Evolutionary conservation across 2,888 invertebrate species (phyloP).

Genomic region (Drosophila greeni): DNA sequence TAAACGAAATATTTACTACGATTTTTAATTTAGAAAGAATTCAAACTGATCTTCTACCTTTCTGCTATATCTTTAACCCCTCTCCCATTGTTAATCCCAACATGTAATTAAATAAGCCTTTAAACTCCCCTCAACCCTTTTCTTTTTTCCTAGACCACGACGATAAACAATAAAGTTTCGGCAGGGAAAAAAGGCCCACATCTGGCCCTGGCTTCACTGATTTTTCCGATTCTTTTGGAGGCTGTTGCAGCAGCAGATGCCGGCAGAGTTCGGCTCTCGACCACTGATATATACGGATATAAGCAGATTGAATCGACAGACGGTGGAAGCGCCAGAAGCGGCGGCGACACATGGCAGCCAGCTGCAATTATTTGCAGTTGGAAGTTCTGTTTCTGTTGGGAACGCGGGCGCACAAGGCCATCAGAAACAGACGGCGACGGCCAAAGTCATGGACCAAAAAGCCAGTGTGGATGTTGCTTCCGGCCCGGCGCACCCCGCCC

Average conservation of each 20-base stretch:
- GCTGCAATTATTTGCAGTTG: constrained; percentile 71
- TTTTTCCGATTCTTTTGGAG: constrained; percentile 11
- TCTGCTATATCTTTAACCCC: neutral
- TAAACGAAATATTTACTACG: neutral
- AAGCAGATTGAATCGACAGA: constrained; percentile 32
- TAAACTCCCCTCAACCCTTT: constrained; percentile 4
- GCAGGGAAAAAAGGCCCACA: constrained; percentile 21
- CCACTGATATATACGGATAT: constrained; percentile 26
- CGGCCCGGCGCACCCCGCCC: constrained; percentile 12
- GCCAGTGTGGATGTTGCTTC: constrained; percentile 45
- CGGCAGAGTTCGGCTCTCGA: constrained; percentile 6
- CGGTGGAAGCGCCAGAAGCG: constrained; percentile 17
- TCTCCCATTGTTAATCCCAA: neutral
- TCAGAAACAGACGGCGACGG: constrained; percentile 69
- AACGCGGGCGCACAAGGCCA: constrained; percentile 55
- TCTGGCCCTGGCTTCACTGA: constrained; percentile 15
- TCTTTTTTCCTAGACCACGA: neutral
- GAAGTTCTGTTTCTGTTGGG: constrained; percentile 41
- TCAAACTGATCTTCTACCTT: neutral
- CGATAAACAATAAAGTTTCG: constrained; percentile 16
- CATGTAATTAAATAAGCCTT: constrained; percentile 2
- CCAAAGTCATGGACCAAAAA: constrained; percentile 49
- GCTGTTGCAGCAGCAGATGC: constrained; percentile 3
- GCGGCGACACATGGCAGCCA: constrained; percentile 46
- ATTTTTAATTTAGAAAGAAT: neutral